These are phyloP conservation scores for Megalops atlanticus DNA, from an alignment of 2,113 vertebrate genomes.

Conservation along the genomic window DNA sequence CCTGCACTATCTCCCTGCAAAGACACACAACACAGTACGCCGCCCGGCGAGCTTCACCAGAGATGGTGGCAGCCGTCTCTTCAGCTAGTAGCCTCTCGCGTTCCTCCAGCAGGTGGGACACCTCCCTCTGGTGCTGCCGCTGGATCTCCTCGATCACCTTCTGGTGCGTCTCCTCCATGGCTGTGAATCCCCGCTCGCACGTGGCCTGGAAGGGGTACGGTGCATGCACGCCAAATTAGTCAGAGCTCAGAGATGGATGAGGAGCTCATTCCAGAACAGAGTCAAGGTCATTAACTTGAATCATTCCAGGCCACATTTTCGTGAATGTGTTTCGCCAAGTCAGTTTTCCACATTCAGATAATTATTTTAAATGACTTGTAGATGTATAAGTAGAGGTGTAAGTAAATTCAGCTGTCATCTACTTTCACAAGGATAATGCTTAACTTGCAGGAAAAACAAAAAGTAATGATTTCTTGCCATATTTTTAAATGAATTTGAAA, in stretches of 20 bases:
- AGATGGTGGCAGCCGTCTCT: conserved; percentile 61
- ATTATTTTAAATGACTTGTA: too few relatives aligned
- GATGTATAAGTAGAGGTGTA: too few relatives aligned
- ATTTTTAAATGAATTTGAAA: neutral
- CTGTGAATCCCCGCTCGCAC: conserved; percentile 84
- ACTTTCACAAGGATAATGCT: too few relatives aligned
- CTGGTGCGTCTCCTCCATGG: conserved; percentile 79
- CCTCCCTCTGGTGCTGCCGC: conserved; percentile 58
- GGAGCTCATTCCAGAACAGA: neutral
- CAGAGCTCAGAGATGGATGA: too few relatives aligned
- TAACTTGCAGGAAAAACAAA: neutral
- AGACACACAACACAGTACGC: too few relatives aligned
- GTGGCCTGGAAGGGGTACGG: conserved; percentile 65
- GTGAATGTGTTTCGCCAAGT: too few relatives aligned
- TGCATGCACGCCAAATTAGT: neutral
- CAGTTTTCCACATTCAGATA: too few relatives aligned
- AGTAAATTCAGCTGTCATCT: too few relatives aligned
- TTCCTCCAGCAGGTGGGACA: conserved; percentile 57
- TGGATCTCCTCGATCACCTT: conserved; percentile 69
- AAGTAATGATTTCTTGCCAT: neutral
- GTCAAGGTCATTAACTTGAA: neutral
- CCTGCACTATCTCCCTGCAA: too few relatives aligned
- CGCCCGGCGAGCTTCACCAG: conserved; percentile 44
- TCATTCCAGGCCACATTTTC: neutral
- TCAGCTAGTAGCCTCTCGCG: conserved; percentile 66